Percentiles rank a stretch among this genome's conserved stretches.
phyloP scores from a whole-genome alignment of 2,797 vertebrate species.

The Xenopus petersii region DNA sequence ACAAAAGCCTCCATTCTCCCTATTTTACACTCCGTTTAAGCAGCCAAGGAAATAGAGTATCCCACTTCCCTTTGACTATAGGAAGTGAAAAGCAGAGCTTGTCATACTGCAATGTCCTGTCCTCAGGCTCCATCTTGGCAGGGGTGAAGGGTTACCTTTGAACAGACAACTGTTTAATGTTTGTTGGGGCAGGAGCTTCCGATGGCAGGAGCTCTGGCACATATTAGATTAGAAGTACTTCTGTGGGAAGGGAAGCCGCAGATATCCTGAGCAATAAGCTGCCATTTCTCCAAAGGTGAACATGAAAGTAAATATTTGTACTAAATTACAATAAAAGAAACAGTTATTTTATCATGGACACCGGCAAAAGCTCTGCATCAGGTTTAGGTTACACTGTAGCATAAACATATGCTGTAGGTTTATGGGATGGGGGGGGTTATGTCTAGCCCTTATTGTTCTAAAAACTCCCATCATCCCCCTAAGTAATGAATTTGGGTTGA shows the following conservation, averaged over 20 bases:
- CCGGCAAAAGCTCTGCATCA: too few relatives aligned
- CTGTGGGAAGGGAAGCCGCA: conserved; percentile 24
- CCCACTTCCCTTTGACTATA: neutral
- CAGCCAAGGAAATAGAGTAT: neutral
- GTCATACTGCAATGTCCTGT: conserved; percentile 26
- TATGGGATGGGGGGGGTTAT: too few relatives aligned
- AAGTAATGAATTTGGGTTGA: too few relatives aligned
- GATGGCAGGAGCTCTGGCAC: conserved; percentile 22
- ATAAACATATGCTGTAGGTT: too few relatives aligned
- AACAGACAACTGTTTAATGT: conserved; percentile 45
- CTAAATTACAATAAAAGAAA: too few relatives aligned
- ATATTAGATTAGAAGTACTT: conserved; percentile 32
- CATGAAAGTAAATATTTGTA: too few relatives aligned
- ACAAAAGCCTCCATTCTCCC: too few relatives aligned
- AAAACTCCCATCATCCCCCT: too few relatives aligned
- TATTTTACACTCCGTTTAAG: too few relatives aligned
- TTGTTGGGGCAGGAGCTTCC: conserved; percentile 34
- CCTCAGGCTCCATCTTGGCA: conserved; percentile 28
- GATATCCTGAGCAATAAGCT: conserved; percentile 27
- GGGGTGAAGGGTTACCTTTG: conserved; percentile 44
- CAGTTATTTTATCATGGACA: too few relatives aligned
- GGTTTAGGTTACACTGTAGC: too few relatives aligned
- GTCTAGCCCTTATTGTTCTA: too few relatives aligned
- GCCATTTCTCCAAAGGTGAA: conserved; percentile 12
- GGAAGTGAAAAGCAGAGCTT: conserved; percentile 10